A percentile compares a stretch with the other conserved stretches of the same genome.
Evolutionary conservation across 2,888 invertebrate species (phyloP).

Genomic region (Trichogramma evanescens): DNA sequence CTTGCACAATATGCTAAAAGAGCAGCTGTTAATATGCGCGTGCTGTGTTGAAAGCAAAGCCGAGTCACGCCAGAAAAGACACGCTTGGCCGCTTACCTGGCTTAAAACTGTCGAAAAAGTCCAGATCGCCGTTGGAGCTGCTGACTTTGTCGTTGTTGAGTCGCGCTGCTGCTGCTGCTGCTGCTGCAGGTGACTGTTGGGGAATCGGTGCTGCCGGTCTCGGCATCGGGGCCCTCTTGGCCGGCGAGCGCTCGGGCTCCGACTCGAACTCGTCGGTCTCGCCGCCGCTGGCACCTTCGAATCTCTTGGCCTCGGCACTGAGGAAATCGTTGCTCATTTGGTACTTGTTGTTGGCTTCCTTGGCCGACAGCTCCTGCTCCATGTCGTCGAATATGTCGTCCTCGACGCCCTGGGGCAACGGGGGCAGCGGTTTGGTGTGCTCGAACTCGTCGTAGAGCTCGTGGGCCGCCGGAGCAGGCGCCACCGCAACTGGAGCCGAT

Average conservation of each 20-base stretch:
- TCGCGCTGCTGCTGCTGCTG: too few species aligned
- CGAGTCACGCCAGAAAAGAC: too few species aligned
- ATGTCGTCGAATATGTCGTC: constrained; percentile 16
- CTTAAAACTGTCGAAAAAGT: too few species aligned
- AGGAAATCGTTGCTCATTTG: constrained; percentile 30
- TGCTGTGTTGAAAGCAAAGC: too few species aligned
- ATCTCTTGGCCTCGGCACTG: constrained; percentile 18
- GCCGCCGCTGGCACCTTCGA: constrained; percentile 22
- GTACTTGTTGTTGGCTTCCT: constrained; percentile 20
- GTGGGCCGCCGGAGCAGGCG: neutral
- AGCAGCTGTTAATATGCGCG: too few species aligned
- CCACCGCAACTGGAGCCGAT: neutral
- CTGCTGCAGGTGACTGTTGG: too few species aligned
- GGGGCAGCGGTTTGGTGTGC: constrained; percentile 40
- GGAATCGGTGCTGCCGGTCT: neutral
- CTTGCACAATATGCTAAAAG: too few species aligned
- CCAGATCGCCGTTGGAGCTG: too few species aligned
- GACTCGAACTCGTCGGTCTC: constrained; percentile 42
- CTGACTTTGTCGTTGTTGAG: too few species aligned
- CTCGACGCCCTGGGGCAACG: constrained; percentile 34
- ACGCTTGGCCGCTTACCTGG: too few species aligned
- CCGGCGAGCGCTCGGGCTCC: constrained; percentile 37
- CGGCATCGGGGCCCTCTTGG: constrained; percentile 6
- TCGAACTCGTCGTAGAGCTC: constrained; percentile 24
- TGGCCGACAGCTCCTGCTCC: neutral